Conservation (phyloP, 2,113 vertebrate genomes). For the Monarcha castaneiventris region DNA sequence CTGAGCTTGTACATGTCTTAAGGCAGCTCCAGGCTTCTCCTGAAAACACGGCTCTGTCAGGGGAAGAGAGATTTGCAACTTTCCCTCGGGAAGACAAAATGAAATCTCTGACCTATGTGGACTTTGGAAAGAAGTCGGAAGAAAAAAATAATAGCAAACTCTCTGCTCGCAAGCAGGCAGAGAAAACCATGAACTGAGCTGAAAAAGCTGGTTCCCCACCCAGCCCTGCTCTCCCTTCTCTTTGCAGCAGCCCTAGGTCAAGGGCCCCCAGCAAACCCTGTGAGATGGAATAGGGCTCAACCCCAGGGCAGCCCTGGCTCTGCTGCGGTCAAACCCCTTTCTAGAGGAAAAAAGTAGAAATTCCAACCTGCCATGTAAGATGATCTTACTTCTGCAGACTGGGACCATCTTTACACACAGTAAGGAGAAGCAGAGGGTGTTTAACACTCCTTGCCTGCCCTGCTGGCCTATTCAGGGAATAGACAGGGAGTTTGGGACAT, state of each 20-base stretch:
- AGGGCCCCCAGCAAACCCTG: not conserved
- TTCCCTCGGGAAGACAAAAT: not conserved
- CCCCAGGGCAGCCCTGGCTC: not conserved
- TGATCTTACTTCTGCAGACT: not conserved
- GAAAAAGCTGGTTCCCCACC: not conserved
- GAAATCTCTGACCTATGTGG: not conserved
- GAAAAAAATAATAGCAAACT: not conserved
- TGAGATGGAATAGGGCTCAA: not conserved
- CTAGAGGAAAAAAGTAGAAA: not conserved
- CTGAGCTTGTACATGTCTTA: conserved; percentile 31
- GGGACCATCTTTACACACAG: not conserved
- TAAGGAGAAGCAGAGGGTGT: not conserved
- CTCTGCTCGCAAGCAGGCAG: not conserved
- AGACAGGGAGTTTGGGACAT: not conserved
- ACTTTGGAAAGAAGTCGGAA: not conserved
- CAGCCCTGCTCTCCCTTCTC: not conserved
- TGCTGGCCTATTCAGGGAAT: not conserved
- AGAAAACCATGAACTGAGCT: not conserved
- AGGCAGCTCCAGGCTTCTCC: conserved; percentile 30
- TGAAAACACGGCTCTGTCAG: not conserved
- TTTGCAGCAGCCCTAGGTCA: not conserved
- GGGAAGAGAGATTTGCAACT: not conserved
- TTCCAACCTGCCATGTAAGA: not conserved
- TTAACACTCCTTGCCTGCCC: not conserved
- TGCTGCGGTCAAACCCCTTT: not conserved